Conservation (phyloP, 2,797 vertebrate species). For the Sarcophilus harrisii region DNA sequence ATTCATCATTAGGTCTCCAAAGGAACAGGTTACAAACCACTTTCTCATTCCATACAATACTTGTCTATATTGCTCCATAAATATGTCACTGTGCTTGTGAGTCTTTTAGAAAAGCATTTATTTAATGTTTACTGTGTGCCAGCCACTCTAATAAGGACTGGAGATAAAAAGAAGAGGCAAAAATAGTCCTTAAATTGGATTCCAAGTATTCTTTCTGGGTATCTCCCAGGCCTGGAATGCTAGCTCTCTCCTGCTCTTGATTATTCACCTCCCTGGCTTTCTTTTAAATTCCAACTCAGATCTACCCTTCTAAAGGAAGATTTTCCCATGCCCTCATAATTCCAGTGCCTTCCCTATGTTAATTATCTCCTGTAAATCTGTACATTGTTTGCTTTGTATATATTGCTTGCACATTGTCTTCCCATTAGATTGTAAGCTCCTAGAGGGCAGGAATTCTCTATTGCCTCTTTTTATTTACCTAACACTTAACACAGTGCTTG, state of each 20-base stretch:
- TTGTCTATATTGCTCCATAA: neutral
- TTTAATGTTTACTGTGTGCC: neutral
- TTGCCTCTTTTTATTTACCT: neutral
- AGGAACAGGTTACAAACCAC: neutral
- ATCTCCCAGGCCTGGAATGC: neutral
- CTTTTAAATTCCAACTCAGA: neutral
- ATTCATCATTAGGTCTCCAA: neutral
- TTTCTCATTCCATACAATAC: neutral
- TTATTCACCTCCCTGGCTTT: neutral
- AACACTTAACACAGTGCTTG: neutral
- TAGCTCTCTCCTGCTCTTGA: neutral
- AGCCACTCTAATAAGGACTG: neutral
- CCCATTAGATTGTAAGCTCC: neutral
- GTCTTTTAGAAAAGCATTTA: neutral
- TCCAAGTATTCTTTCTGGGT: neutral
- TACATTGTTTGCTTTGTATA: neutral
- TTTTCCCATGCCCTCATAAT: neutral
- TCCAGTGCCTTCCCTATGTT: neutral
- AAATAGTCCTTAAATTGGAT: constrained; percentile 42
- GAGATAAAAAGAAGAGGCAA: constrained; percentile 23
- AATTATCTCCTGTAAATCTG: neutral
- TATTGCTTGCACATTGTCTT: neutral
- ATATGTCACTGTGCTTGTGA: neutral
- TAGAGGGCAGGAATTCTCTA: neutral
- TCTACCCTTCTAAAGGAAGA: neutral